Conservation (phyloP, 1,140 invertebrate species). For the Dendrolimus kikuchii region DNA sequence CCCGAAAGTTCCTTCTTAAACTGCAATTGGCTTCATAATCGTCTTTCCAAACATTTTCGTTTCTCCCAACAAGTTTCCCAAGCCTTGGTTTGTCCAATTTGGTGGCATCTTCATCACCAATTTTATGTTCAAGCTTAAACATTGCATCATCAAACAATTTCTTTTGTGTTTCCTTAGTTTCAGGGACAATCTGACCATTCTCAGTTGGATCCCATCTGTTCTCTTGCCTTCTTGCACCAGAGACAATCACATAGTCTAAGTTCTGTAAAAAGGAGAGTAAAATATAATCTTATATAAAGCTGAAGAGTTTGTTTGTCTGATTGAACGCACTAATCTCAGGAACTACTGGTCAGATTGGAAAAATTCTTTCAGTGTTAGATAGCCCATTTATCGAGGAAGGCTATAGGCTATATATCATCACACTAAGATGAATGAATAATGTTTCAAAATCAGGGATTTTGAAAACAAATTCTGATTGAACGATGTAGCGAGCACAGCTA, state of each 20-base stretch:
- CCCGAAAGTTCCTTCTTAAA: slow-evolving; percentile 87
- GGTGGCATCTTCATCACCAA: slow-evolving; percentile 83
- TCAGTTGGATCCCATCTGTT: slow-evolving; percentile 97
- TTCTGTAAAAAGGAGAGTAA: slow-evolving; percentile 77
- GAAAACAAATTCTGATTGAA: neutral
- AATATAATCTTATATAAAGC: no score
- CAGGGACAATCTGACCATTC: slow-evolving; percentile 94
- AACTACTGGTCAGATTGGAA: no score
- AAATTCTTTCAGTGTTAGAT: no score
- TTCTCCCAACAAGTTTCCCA: slow-evolving; percentile 82
- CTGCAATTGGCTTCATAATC: slow-evolving; percentile 91
- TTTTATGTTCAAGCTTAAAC: slow-evolving; percentile 95
- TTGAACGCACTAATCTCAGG: no score
- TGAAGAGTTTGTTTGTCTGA: no score
- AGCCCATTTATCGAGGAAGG: no score
- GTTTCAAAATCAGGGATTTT: slow-evolving; percentile 3
- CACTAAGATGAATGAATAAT: no score
- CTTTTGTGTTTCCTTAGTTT: slow-evolving; percentile 91
- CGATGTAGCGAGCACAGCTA: no score
- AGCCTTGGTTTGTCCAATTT: slow-evolving; percentile 81
- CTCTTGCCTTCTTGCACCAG: slow-evolving; percentile 96
- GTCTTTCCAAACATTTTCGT: slow-evolving; percentile 88
- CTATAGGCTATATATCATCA: no score
- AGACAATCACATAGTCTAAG: slow-evolving; percentile 96
- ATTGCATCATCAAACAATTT: slow-evolving; percentile 95